Evolutionary conservation across 2,888 invertebrate genomes (phyloP), one percentile per base, ranked within the genome.

Genomic region (Drosophila histrio): DNA sequence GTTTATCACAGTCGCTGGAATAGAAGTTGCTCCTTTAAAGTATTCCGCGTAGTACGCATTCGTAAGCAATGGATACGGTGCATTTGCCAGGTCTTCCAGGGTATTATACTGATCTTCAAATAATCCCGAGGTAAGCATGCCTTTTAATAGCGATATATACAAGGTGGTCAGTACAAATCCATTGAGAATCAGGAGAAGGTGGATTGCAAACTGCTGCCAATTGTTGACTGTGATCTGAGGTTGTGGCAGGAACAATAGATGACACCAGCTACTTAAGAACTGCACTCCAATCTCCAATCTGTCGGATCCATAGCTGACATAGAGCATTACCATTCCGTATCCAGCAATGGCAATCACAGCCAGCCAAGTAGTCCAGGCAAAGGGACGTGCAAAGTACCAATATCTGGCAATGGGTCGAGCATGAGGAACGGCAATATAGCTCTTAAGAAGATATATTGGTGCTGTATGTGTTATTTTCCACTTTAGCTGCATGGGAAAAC

Each of bases 161-260:
- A 77, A 28, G 28, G 70, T 85, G 4, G 76, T 79, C 5, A 88
- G 13, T 1, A 84, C 50, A 19, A 88, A 79, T 1, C 87, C 81
- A 6, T 44, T 26, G 1, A 77, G 11, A 2, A 74, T 32, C 2
- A 78, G 1, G 4, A 77, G 57, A 0, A 43, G 38, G 1, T 72
- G 59, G n/a, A 72, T 72, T 1, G 17, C 28, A 24, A 26, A 1
- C 22, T 72, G 72, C 32, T 72, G 72, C 68, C 72, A 72, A 44
- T 68, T 72, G 2, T 11, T 32, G 6, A 63, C 11, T 0, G 1
- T 28, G 9, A 43, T n/a, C 17, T 24, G 13, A 1, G 43, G 34
- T n/a, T 50, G 59, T 3, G 50, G 19, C 19, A 59, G 9, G 13
- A 21, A 59, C 6, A 59, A 47, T n/a, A 56, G 1, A 28, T 56